phyloP scores from a whole-genome alignment of 2,888 invertebrate species.

The Hirtodrosophila alboralis region DNA sequence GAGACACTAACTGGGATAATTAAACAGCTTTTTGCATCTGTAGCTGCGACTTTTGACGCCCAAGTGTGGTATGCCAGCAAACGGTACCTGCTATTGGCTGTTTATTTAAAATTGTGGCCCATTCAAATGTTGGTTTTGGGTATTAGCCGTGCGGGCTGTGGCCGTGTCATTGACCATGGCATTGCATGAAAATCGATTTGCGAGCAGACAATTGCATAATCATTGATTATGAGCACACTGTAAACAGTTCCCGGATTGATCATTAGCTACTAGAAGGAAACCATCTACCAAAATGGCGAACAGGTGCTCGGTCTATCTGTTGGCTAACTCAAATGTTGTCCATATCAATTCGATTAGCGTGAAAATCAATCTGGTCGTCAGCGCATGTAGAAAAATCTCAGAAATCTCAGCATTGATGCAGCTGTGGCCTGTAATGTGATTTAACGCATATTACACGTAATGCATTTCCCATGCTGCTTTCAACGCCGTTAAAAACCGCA shows the following conservation, averaged over 20 bases:
- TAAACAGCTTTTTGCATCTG: conserved; percentile 55
- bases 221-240: conserved; percentile 58
- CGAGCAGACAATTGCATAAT: conserved; percentile 69
- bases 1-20: conserved; percentile 52
- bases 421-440: conserved; percentile 55
- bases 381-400: conserved; percentile 47
- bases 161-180: conserved; percentile 66
- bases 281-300: conserved; percentile 42
- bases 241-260: conserved; percentile 3
- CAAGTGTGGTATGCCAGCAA: conserved; percentile 44
- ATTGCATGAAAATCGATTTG: conserved; percentile 73
- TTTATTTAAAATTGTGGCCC: conserved; percentile 28
- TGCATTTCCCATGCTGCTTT: conserved; percentile 72
- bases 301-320: conserved; percentile 36
- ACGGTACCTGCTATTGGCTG: conserved; percentile 42
- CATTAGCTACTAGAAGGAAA: conserved; percentile 1
- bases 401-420: conserved; percentile 34
- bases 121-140: conserved; percentile 2
- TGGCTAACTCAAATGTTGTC: conserved; percentile 36
- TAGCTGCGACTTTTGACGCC: conserved; percentile 67
- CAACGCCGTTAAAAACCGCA: conserved; percentile 64
- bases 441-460: conserved; percentile 74
- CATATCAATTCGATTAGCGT: conserved; percentile 76
- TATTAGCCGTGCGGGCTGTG: conserved; percentile 20
- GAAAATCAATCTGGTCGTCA: conserved; percentile 69